These are phyloP conservation scores for Drosophila biarmipes DNA, from an alignment of 1,140 invertebrate species.

Conservation along the genomic window DNA sequence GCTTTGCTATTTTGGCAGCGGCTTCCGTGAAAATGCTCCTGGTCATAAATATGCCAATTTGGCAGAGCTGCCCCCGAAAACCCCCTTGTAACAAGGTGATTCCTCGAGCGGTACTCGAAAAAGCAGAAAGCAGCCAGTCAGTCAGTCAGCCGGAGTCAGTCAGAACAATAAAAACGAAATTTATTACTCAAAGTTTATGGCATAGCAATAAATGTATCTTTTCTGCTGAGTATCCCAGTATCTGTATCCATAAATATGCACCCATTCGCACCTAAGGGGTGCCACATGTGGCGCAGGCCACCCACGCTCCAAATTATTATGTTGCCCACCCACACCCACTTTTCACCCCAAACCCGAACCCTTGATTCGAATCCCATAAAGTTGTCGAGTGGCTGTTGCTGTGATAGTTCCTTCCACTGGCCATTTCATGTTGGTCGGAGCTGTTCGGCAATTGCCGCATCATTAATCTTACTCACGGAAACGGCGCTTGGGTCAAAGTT, in stretches of 20 bases:
- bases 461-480: conserved; percentile 82
- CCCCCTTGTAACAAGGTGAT: conserved; percentile 30
- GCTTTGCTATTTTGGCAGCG: conserved; percentile 74
- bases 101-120: conserved; percentile 6
- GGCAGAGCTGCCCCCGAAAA: conserved; percentile 25
- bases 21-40: conserved; percentile 62
- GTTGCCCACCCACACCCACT: conserved; percentile 32
- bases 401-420: conserved; percentile 66
- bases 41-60: conserved; percentile 79
- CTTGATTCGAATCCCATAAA: conserved; percentile 82
- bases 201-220: conserved; percentile 81
- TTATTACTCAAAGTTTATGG: conserved; percentile 79
- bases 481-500: conserved; percentile 82
- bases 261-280: conserved; percentile 70
- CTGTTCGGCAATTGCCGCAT: conserved; percentile 78
- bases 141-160: conserved; percentile 36
- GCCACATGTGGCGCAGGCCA: conserved; percentile 61
- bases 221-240: conserved; percentile 56
- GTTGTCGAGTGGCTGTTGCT: conserved; percentile 68
- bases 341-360: conserved; percentile 38
- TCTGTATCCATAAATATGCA: conserved; percentile 76
- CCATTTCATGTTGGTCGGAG: conserved; percentile 59
- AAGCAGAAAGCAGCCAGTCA: conserved; percentile 9
- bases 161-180: conserved; percentile 79
- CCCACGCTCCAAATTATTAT: conserved; percentile 69